These are phyloP conservation scores for Colinus virginianus DNA, from an alignment of 2,113 vertebrate species.

Conservation along the genomic window DNA sequence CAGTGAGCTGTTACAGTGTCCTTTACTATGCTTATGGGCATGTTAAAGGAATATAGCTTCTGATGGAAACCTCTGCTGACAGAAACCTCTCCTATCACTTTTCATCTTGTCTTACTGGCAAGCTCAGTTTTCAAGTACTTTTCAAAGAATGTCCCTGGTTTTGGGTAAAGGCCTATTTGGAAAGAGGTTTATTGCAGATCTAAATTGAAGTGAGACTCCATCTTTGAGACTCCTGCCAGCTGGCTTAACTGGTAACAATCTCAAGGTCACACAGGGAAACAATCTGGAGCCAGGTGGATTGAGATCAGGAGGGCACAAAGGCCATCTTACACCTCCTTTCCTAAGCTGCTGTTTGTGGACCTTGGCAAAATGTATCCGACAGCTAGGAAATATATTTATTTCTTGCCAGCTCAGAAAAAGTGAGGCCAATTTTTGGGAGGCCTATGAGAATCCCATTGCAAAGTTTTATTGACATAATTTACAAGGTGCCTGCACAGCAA, in stretches of 20 bases:
- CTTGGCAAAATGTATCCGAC: not conserved
- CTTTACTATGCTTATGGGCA: not conserved
- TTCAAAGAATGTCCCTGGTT: not conserved
- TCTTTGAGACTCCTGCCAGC: slow-evolving; percentile 1
- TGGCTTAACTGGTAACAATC: not conserved
- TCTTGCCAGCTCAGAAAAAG: not conserved
- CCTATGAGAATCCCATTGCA: not conserved
- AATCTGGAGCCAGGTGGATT: not conserved
- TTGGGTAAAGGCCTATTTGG: not conserved
- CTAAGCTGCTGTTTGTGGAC: not conserved
- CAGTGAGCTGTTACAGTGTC: not conserved
- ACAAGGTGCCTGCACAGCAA: not conserved
- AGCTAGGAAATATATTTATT: not conserved
- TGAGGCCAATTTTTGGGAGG: not conserved
- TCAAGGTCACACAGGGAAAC: not conserved
- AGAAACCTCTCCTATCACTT: not conserved
- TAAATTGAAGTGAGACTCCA: not conserved
- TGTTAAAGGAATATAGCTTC: fast-evolving
- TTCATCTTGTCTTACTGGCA: not conserved
- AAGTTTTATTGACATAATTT: slow-evolving; percentile 11
- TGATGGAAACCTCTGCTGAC: not conserved
- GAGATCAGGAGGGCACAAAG: slow-evolving; percentile 20
- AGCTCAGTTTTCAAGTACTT: not conserved
- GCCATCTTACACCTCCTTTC: not conserved
- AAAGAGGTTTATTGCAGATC: not conserved